phyloP scores from a whole-genome alignment of 1,140 invertebrate genomes.

The Asobara japonica region DNA sequence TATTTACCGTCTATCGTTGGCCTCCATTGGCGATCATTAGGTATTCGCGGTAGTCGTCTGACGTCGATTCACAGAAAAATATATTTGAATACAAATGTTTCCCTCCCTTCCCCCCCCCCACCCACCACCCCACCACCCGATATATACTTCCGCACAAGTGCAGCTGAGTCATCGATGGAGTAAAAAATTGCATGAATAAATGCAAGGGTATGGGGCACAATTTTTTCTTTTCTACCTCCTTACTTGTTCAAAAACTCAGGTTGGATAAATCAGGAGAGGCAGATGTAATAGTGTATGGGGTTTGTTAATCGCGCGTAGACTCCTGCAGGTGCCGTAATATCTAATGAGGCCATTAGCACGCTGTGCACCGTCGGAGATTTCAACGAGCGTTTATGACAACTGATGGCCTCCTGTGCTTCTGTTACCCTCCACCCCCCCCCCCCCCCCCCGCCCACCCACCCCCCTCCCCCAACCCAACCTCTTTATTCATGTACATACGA shows the following conservation, averaged over 20 bases:
- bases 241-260: not conserved
- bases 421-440: not conserved
- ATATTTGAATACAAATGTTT: conserved; percentile 33
- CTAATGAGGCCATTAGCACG: conserved; percentile 35
- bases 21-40: conserved; percentile 34
- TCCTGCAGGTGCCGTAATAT: conserved; percentile 35
- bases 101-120: not conserved
- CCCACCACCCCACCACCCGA: not conserved
- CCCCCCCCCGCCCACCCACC: too few species aligned
- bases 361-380: conserved; percentile 34
- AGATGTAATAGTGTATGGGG: not conserved
- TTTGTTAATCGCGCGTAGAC: conserved; percentile 30
- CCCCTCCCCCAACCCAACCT: too few species aligned
- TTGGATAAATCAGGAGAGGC: conserved; percentile 17
- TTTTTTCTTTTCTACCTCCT: not conserved
- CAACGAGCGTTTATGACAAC: conserved; percentile 35
- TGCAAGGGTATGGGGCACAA: not conserved
- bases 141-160: not conserved
- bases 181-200: not conserved
- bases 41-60: conserved; percentile 30
- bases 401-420: conserved; percentile 30
- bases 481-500: not conserved
- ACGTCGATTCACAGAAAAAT: conserved; percentile 30
- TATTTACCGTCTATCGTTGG: conserved; percentile 40
- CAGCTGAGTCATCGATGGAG: not conserved